phyloP scores from a whole-genome alignment of 2,113 vertebrate species.

The Crotalus viridis region DNA sequence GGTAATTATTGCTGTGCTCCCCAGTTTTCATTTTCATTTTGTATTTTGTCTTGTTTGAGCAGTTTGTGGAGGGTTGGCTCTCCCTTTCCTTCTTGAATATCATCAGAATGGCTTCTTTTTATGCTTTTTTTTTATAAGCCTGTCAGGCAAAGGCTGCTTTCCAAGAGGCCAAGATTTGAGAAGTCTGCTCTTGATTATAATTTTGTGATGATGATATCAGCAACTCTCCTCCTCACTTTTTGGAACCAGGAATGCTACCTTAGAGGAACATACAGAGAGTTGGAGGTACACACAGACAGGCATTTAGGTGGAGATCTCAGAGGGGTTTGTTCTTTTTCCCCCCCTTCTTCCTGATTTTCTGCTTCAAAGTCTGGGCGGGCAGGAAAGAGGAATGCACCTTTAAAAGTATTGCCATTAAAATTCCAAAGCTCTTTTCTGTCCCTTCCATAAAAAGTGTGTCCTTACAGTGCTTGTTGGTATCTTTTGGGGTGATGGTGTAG shows the following conservation, averaged over 20 bases:
- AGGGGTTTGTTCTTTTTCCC: neutral
- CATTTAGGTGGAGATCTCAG: constrained; percentile 16
- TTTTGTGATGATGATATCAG: neutral
- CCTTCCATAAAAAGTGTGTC: neutral
- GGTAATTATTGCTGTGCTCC: neutral
- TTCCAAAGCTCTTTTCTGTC: neutral
- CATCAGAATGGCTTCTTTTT: neutral
- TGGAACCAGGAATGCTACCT: neutral
- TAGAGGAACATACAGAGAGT: neutral
- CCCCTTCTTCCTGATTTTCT: fast-evolving
- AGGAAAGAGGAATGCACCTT: constrained; percentile 12
- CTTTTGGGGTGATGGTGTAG: neutral
- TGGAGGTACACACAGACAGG: neutral
- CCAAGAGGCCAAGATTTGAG: constrained; percentile 25
- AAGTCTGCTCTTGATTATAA: neutral
- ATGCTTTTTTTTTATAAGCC: constrained; percentile 45
- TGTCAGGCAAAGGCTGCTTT: constrained; percentile 52
- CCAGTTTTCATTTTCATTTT: neutral
- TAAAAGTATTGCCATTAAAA: neutral
- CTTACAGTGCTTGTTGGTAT: constrained; percentile 44
- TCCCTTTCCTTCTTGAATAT: neutral
- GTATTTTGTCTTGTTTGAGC: neutral
- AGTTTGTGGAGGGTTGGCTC: neutral
- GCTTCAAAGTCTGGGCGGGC: neutral
- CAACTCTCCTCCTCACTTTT: neutral